Conservation (phyloP, 2,113 vertebrate genomes). For the Mesoclemmys tuberculata region DNA sequence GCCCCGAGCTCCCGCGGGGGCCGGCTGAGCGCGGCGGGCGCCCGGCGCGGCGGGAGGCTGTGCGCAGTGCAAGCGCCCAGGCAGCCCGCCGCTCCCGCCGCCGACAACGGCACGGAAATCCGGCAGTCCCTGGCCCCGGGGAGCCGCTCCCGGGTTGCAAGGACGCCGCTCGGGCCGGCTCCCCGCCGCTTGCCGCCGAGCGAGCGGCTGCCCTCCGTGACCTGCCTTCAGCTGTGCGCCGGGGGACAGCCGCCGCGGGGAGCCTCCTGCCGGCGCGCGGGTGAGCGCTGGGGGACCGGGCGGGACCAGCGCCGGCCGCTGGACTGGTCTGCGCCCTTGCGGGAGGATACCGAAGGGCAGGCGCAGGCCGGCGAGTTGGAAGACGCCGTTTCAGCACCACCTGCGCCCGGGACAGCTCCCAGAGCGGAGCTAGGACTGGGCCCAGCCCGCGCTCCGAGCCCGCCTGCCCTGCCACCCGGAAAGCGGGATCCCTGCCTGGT, state of each 20-base stretch:
- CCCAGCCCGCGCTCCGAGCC: background rate
- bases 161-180: background rate
- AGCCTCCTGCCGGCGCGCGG: background rate
- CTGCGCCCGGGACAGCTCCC: conserved; percentile 77
- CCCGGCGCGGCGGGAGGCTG: background rate
- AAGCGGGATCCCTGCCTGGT: background rate
- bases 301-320: background rate
- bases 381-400: conserved; percentile 77
- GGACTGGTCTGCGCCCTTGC: background rate
- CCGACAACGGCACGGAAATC: background rate
- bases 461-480: background rate
- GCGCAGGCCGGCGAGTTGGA: background rate
- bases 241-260: background rate
- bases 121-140: background rate
- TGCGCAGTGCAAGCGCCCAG: background rate
- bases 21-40: background rate
- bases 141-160: background rate
- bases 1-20: background rate
- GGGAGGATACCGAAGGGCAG: background rate
- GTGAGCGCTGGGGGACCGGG: background rate
- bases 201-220: background rate
- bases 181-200: background rate
- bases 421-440: background rate
- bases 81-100: background rate
- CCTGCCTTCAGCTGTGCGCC: background rate